These are phyloP conservation scores for Agrotis exclamationis DNA, from an alignment of 2,888 invertebrate genomes.

Conservation along the genomic window DNA sequence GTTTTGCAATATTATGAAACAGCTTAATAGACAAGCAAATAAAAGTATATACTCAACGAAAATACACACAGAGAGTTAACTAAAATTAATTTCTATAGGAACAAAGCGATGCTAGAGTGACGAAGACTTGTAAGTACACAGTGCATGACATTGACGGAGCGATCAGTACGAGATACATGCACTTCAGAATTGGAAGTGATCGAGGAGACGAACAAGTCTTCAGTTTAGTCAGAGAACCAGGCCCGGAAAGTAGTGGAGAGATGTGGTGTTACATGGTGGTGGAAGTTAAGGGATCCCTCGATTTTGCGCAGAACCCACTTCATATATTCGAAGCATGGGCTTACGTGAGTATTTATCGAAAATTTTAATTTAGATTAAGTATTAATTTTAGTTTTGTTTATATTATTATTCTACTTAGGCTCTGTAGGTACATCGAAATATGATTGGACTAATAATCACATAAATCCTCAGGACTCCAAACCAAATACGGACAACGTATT, in stretches of 20 bases:
- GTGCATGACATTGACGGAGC: slow-evolving; percentile 84
- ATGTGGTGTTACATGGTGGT: slow-evolving; percentile 82
- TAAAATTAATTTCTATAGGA: slow-evolving; percentile 75
- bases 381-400: no score
- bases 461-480: slow-evolving; percentile 80
- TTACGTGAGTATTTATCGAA: slow-evolving; percentile 81
- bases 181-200: slow-evolving; percentile 80
- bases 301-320: slow-evolving; percentile 87
- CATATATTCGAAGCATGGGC: slow-evolving; percentile 91
- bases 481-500: slow-evolving; percentile 84
- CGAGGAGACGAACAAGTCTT: slow-evolving; percentile 82
- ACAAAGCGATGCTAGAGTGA: slow-evolving; percentile 78
- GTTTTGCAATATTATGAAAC: not conserved
- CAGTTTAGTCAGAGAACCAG: slow-evolving; percentile 74
- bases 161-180: slow-evolving; percentile 86
- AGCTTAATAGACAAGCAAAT: not conserved
- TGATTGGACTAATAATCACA: not conserved
- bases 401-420: not conserved
- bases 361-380: slow-evolving; percentile 5
- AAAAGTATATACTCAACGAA: not conserved
- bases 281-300: slow-evolving; percentile 74
- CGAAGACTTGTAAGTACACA: slow-evolving; percentile 81
- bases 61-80: not conserved
- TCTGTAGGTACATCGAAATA: not conserved
- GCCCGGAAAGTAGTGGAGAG: slow-evolving; percentile 68